Percentiles rank a stretch among this genome's conserved stretches.
Conservation (phyloP, 1,140 invertebrate genomes). For the Cecropterus lyciades region DNA sequence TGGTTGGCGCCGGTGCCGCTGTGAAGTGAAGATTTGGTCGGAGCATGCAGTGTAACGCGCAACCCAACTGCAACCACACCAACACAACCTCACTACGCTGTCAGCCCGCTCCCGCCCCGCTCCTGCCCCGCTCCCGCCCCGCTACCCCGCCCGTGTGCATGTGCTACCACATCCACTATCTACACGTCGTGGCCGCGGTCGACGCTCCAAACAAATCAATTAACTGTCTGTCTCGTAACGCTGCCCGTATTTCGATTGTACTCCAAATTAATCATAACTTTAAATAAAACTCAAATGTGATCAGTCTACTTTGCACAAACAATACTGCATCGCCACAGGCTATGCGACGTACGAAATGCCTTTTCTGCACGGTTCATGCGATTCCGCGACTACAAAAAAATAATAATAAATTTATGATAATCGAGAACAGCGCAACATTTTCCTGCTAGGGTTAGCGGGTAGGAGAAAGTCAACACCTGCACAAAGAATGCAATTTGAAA, state of each 20-base stretch:
- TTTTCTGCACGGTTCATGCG: constrained; percentile 69
- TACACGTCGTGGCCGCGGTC: constrained; percentile 64
- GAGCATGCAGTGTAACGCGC: constrained; percentile 83
- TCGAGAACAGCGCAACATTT: constrained; percentile 80
- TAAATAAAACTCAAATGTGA: constrained; percentile 37
- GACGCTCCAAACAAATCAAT: constrained; percentile 71
- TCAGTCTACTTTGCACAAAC: constrained; percentile 46
- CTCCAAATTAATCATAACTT: constrained; percentile 36
- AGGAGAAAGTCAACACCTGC: constrained; percentile 80
- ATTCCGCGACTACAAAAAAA: constrained; percentile 56
- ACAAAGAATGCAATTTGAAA: constrained; percentile 79
- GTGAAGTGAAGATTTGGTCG: constrained; percentile 81
- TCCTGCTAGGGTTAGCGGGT: constrained; percentile 81
- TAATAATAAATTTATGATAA: constrained; percentile 58
- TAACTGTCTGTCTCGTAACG: constrained; percentile 53
- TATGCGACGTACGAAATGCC: constrained; percentile 62
- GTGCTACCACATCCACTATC: constrained; percentile 76
- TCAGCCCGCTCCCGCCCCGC: constrained; percentile 32
- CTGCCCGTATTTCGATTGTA: constrained; percentile 29
- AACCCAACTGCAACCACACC: constrained; percentile 83
- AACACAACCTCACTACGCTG: constrained; percentile 75
- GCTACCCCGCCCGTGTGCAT: constrained; percentile 28
- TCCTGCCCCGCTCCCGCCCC: constrained; percentile 18
- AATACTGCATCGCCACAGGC: constrained; percentile 56
- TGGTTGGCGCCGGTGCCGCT: constrained; percentile 78